Evolutionary conservation across 2,888 invertebrate species (phyloP), one percentile per base, ranked within the genome.

Genomic region (Sipha maydis): DNA sequence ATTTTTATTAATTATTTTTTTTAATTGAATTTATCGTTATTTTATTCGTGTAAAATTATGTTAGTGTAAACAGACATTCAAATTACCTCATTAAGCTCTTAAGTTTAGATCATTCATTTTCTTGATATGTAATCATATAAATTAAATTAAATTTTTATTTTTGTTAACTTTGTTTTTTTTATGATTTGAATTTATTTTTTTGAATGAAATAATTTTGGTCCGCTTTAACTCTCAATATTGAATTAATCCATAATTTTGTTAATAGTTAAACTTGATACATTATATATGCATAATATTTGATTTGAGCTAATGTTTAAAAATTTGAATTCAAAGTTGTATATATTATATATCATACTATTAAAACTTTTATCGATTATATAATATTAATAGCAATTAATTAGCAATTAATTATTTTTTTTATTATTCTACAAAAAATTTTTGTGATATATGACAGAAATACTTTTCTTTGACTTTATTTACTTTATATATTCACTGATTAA

Each of bases 381-480:
- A 75, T n/a, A 61, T n/a, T 56, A 56, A 83, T 75, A 61, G 38
- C 75, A n/a, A 75, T 75, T 56, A 38, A 75, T 83, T 75, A 75
- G 34, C 34, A 19, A 8, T 34, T 5, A 48, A n/a, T 73, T 54
- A 34, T 73, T 73, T 69, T 69, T 54, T 78, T 31, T 1, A 14
- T n/a, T 54, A 56, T 56, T 38, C 56, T 84, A 41, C 75, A 75
- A 75, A 75, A 75, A 8, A 14, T 83, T 69, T 76, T 28, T 71
- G 28, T 41, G 9, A 31, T 38, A 19, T n/a, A 83, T 31, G n/a
- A 31, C 56, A 48, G 19, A 67, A 71, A 88, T 41, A 25, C 31
- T 31, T 75, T 80, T 61, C 75, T 88, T 80, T 88, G 88, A 82
- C 82, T 80, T 61, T 80, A 86, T 86, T 79, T 54, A 31, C 56